Evolutionary conservation across 1,140 invertebrate species (phyloP).

Genomic region (Pemphigus obesinymphae): DNA sequence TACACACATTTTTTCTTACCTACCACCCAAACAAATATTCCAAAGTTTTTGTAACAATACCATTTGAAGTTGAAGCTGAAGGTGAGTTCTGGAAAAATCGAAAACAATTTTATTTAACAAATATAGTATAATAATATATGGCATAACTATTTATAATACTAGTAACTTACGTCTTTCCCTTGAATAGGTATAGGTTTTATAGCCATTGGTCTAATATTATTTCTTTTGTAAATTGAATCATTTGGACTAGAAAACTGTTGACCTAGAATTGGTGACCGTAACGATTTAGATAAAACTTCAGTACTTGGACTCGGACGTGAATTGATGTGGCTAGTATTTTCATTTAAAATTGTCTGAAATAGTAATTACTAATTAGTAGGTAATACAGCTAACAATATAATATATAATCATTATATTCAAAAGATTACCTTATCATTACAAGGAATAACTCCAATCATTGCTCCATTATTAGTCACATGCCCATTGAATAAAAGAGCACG

Average conservation of each 20-base stretch:
- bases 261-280: slow-evolving; percentile 30
- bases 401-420: background rate
- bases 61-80: slow-evolving; percentile 30
- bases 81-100: background rate
- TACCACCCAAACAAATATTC: slow-evolving; percentile 37
- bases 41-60: slow-evolving; percentile 37
- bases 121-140: background rate
- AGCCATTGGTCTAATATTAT: slow-evolving; percentile 26
- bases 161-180: slow-evolving; percentile 11
- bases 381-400: too few relatives aligned
- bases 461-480: slow-evolving; percentile 27
- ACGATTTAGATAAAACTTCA: background rate
- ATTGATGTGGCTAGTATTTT: background rate
- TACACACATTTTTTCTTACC: background rate
- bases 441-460: slow-evolving; percentile 37
- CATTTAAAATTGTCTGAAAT: slow-evolving; percentile 27
- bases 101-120: background rate
- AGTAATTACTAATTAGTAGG: background rate
- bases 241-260: slow-evolving; percentile 27
- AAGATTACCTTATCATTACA: slow-evolving; percentile 31
- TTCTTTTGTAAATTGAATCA: slow-evolving; percentile 19
- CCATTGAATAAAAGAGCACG: slow-evolving; percentile 35
- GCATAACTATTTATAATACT: too few relatives aligned
- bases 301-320: background rate
- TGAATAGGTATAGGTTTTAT: slow-evolving; percentile 28